Base-by-base conservation (phyloP, 2,113 vertebrate species). In the Saimiri boliviensis region DNA sequence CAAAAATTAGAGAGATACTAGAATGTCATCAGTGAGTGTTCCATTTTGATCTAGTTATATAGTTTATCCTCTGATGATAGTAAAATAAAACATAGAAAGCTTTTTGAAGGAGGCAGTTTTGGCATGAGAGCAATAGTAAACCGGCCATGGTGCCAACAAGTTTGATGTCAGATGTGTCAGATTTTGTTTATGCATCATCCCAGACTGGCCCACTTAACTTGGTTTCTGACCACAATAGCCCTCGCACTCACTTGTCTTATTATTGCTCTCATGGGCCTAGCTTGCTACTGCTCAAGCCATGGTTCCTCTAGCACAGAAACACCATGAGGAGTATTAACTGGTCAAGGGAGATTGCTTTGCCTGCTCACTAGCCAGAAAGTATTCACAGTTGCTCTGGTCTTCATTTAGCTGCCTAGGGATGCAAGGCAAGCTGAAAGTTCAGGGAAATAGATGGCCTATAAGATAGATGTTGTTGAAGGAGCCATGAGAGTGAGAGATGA, bases 201-300 rank as follows among this genome's bases (percentile, higher is more conserved):
- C 7, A 21, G 21, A 81, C 3, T 42, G 35, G 25, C 23, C 23
- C 16, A 6, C 56, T 80, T 74, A 9, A 27, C n/a, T 35, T 45
- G 25, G n/a, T 77, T 45, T 73, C 52, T 89, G 23, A 91, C 2
- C 71, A 70, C 32, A 42, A 1, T n/a, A 40, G 10, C 27, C 20
- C 3, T 25, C 12, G 10, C 35, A 40, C 2, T 76, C 11, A 0
- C 5, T 68, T 40, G 21, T 27, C 32, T 6, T 71, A 0, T 56
- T 25, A 13, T 16, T 70, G 40, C 25, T 9, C 58, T 35, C 37
- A 30, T 45, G 54, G 9, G 68, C 27, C 10, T 35, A 54, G 49
- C 40, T 74, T 66, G 20, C 32, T 70, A 19, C 27, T 86, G 40
- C 68, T 66, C 54, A 71, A 49, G 20, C 37, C 4, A 20, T 27